Evolutionary conservation across 2,113 vertebrate genomes (phyloP).

Genomic region (Heterotilapia buettikoferi): DNA sequence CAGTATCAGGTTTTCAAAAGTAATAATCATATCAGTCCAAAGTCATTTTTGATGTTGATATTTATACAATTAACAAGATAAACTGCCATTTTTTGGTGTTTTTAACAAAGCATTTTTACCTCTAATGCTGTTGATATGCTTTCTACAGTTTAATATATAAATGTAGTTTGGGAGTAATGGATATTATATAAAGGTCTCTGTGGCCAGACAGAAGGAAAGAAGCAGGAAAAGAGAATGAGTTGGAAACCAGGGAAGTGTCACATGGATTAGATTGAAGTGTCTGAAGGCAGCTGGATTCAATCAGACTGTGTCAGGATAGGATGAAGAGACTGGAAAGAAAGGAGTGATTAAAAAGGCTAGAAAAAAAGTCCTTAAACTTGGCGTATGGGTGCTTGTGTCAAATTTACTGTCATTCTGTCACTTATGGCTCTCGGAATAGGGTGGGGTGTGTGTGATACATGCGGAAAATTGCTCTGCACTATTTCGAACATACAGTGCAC

Average conservation of each 20-base stretch:
- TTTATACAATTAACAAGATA: not conserved
- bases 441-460: not conserved
- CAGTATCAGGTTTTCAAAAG: not conserved
- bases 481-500: not conserved
- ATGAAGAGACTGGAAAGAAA: conserved; percentile 17
- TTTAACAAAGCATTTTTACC: not conserved
- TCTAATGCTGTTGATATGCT: not conserved
- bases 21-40: not conserved
- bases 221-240: conserved; percentile 13
- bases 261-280: conserved; percentile 60
- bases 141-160: not conserved
- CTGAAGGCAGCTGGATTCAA: conserved; percentile 59
- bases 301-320: conserved; percentile 48
- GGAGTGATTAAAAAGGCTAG: conserved; percentile 45
- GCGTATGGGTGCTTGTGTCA: conserved; percentile 24
- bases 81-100: not conserved
- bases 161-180: not conserved
- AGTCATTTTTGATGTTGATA: not conserved
- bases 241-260: conserved; percentile 50
- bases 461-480: not conserved
- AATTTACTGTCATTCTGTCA: conserved; percentile 29
- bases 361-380: conserved; percentile 36
- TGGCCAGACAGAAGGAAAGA: conserved; percentile 4
- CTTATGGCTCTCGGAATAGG: not conserved
- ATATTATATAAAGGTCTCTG: conserved; percentile 3